Evolutionary conservation across 2,797 vertebrate species (phyloP), one percentile per base, ranked within the genome.

Genomic region (Enteromius mattozi): DNA sequence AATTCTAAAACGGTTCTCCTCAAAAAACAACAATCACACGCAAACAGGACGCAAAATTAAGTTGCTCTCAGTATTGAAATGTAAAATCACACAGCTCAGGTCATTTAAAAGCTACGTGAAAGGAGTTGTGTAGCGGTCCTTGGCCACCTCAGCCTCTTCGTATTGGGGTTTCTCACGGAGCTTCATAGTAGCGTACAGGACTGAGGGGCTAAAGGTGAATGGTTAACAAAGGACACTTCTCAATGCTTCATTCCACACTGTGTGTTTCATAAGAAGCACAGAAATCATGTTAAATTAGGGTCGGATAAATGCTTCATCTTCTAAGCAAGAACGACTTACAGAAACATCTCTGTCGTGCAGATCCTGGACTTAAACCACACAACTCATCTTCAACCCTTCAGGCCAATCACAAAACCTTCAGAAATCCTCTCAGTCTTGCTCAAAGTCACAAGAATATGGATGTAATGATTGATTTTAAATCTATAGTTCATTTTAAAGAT

Each of bases 161-260:
- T 16, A 54, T 24, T 13, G 19, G 13, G 17, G 21, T 21, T 17
- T 70, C 75, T 84, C 14, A 42, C 19, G 4, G 77, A 66, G 77
- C 56, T 30, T 75, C 30, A 70, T 21, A 47, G 54, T 16, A 81
- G 33, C 51, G 13, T 47, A 42, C 0, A 30, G 3, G 12, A 59
- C 40, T 10, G 35, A 76, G 27, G 21, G 63, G 5, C 3, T 45
- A n/a, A 49, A 92, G 92, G 89, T 91, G 88, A 91, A 66, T n/a
- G 9, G 33, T 14, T 1, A 71, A 93, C 21, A 54, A 95, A 94
- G 93, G 92, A 91, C 94, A 93, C 93, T 92, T 82, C 10, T 76
- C 54, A 63, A 61, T 14, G 74, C 74, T 40, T 82, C 86, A 6
- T 40, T 71, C 66, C 33, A 74, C 69, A 80, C 27, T 1, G 13